phyloP scores from a whole-genome alignment of 2,888 invertebrate genomes.

The Diadromus collaris region DNA sequence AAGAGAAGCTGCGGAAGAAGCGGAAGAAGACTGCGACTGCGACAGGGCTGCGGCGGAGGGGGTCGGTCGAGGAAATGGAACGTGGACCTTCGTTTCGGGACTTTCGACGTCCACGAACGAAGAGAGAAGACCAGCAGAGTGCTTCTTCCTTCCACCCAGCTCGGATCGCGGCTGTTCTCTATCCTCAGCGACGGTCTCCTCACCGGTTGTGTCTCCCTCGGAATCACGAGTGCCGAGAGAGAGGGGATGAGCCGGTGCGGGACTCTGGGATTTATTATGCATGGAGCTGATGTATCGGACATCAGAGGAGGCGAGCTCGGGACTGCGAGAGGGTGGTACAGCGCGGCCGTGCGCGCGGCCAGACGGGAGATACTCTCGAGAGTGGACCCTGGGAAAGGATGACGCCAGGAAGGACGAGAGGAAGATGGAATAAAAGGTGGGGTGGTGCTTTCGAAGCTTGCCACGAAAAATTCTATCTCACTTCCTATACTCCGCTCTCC shows the following conservation, averaged over 20 bases:
- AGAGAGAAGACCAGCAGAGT: constrained; percentile 32
- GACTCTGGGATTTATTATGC: constrained; percentile 77
- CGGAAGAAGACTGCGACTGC: constrained; percentile 16
- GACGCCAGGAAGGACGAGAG: constrained; percentile 68
- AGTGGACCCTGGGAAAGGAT: constrained; percentile 71
- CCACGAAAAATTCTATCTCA: constrained; percentile 49
- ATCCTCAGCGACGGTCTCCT: constrained; percentile 23
- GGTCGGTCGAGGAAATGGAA: constrained; percentile 54
- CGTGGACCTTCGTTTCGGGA: constrained; percentile 66
- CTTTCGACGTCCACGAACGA: constrained; percentile 64
- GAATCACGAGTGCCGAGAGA: constrained; percentile 12
- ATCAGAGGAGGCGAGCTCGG: constrained; percentile 67
- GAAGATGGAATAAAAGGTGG: constrained; percentile 66
- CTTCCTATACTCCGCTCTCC: constrained; percentile 53
- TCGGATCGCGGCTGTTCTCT: constrained; percentile 31
- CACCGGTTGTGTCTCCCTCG: constrained; percentile 14
- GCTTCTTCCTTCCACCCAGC: constrained; percentile 34
- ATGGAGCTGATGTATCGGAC: constrained; percentile 78
- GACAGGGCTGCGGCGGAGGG: too few species aligned
- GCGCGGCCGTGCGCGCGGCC: constrained; percentile 29
- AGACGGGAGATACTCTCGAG: constrained; percentile 68
- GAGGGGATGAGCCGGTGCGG: constrained; percentile 34
- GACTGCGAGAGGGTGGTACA: constrained; percentile 18
- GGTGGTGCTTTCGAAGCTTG: constrained; percentile 13
- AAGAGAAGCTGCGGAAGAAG: constrained; percentile 2